phyloP scores from a whole-genome alignment of 2,113 vertebrate species.

The Calidris pygmaea region DNA sequence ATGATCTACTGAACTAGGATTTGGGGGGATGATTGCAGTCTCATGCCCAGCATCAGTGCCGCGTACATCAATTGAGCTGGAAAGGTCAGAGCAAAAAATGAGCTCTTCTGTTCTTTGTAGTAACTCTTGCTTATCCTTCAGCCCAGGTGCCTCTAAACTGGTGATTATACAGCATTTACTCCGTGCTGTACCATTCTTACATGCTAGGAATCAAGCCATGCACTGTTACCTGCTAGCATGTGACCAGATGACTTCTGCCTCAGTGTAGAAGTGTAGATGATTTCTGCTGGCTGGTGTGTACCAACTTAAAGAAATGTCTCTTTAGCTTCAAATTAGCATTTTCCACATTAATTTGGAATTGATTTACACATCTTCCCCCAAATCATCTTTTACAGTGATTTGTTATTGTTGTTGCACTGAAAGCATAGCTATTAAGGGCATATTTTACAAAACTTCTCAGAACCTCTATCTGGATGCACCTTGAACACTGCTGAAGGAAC shows the following conservation, averaged over 20 bases:
- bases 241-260: not conserved
- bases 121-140: not conserved
- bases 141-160: not conserved
- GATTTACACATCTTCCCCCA: not conserved
- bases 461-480: not conserved
- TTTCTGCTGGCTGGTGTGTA: not conserved
- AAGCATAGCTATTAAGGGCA: not conserved
- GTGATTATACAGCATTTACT: not conserved
- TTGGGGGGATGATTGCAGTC: not conserved
- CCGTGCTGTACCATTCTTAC: not conserved
- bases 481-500: not conserved
- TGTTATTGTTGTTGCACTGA: not conserved
- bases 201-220: not conserved
- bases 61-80: accelerated
- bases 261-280: not conserved
- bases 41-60: not conserved
- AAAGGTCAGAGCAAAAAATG: not conserved
- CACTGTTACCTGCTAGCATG: not conserved
- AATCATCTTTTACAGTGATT: not conserved
- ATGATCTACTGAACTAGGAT: not conserved
- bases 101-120: not conserved
- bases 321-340: not conserved
- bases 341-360: not conserved
- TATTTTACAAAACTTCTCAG: not conserved
- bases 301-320: not conserved